Evolutionary conservation across 2,888 invertebrate species (phyloP), one percentile per base, ranked within the genome.

Genomic region (Chymomyza amoena): DNA sequence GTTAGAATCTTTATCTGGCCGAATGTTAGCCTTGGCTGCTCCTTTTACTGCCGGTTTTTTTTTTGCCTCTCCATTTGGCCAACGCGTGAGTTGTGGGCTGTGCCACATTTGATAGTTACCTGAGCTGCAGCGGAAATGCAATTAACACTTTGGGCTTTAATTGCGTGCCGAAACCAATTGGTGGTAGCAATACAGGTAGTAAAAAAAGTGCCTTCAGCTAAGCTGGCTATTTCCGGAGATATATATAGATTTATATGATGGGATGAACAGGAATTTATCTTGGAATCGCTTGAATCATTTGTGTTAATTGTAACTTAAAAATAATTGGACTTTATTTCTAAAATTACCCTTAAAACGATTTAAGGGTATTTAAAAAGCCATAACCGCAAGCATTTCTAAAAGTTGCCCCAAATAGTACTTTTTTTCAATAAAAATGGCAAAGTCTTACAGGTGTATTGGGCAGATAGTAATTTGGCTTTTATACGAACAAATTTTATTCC

Each of bases 71-170:
- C 59, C 75, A 76, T 77, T 79, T 81, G 83, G 85, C 82, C 76
- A 84, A 86, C 83, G 86, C 87, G 85, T 85, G 80, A 86, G 83
- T 75, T 81, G 85, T 81, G 81, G 85, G 84, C 80, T 71, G 84
- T 9, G 45, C 51, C 39, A 20, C 60, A n/a, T 18, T 45, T 66
- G 16, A 9, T 15, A 54, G 64, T 7, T 60, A 28, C 51, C 15
- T 54, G 39, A n/a, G 66, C 52, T 61, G 61, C 72, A 66, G 70
- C 81, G 85, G 85, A 85, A 85, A 85, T 86, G 86, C 86, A 85
- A 85, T 85, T 85, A 85, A 86, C 85, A 86, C 85, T 83, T 86
- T 86, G 76, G 84, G 84, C 82, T 76, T 80, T 85, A 84, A 85
- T 85, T 86, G 84, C 84, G 84, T 86, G 86, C 84, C 82, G 84